Conservation (phyloP, 2,113 vertebrate genomes). For the Aphyosemion australe region DNA sequence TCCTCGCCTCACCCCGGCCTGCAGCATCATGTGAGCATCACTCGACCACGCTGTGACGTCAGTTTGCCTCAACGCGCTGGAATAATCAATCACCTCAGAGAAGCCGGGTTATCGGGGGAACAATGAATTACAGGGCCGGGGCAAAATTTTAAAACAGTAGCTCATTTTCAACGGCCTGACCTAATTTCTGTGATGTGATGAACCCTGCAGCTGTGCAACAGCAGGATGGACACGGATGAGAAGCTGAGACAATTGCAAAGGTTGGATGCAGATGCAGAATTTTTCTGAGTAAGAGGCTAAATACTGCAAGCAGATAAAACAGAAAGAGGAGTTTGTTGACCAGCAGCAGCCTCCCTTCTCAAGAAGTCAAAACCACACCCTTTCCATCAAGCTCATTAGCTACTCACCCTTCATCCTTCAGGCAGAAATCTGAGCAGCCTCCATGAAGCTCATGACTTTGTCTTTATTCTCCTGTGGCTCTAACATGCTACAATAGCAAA, state of each 20-base stretch:
- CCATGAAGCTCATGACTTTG: too few species aligned
- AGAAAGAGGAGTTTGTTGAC: too few species aligned
- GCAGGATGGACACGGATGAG: conserved; percentile 5
- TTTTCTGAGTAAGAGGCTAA: too few species aligned
- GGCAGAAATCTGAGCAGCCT: too few species aligned
- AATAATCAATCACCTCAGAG: conserved; percentile 66
- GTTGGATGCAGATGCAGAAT: too few species aligned
- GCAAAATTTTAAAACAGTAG: conserved; percentile 24
- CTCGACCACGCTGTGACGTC: conserved; percentile 57
- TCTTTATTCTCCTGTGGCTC: too few species aligned
- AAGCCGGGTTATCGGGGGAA: conserved; percentile 28
- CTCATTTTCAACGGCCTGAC: conserved; percentile 28
- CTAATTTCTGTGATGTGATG: conserved; percentile 20
- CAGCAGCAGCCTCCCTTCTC: too few species aligned
- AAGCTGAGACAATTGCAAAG: not conserved
- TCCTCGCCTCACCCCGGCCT: conserved; percentile 24
- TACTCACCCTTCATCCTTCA: too few species aligned
- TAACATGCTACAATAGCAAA: too few species aligned
- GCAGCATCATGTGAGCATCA: conserved; percentile 63
- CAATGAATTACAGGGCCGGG: conserved; percentile 37
- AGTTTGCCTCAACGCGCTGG: conserved; percentile 52
- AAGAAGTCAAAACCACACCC: too few species aligned
- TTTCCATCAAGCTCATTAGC: too few species aligned
- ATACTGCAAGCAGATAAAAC: too few species aligned
- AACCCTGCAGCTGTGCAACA: conserved; percentile 21